Conservation (phyloP, 2,113 vertebrate species). For the Nycticorax nycticorax region DNA sequence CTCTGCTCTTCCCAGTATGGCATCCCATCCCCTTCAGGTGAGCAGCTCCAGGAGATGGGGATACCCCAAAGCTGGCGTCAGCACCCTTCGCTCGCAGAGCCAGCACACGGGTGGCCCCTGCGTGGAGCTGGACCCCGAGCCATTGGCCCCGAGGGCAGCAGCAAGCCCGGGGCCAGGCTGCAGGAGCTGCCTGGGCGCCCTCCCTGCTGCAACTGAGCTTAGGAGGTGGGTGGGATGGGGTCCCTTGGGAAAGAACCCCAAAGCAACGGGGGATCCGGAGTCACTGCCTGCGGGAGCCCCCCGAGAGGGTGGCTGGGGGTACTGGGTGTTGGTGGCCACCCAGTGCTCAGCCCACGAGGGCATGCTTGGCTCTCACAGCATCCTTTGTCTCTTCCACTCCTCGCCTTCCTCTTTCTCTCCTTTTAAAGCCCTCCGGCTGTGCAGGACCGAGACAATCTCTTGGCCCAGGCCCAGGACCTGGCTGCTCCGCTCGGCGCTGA, state of each 20-base stretch:
- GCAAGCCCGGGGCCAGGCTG: not conserved
- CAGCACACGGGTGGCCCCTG: accelerated
- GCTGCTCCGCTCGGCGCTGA: not conserved
- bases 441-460: not conserved
- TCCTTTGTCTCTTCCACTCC: not conserved
- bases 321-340: accelerated
- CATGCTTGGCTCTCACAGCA: not conserved
- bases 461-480: not conserved
- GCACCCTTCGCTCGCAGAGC: not conserved
- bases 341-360: accelerated
- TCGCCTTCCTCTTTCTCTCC: not conserved
- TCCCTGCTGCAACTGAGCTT: accelerated
- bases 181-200: not conserved
- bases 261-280: accelerated
- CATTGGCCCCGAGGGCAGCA: not conserved
- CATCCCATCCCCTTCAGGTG: accelerated
- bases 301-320: accelerated
- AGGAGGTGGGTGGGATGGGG: accelerated
- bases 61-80: not conserved
- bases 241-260: not conserved
- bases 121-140: accelerated
- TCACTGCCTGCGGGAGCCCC: not conserved
- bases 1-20: accelerated
- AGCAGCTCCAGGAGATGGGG: too few relatives aligned
- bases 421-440: conserved; percentile 36